Conservation (phyloP, 53 echinoderm and acorn worm genomes). For the Echinometra lucunter region DNA sequence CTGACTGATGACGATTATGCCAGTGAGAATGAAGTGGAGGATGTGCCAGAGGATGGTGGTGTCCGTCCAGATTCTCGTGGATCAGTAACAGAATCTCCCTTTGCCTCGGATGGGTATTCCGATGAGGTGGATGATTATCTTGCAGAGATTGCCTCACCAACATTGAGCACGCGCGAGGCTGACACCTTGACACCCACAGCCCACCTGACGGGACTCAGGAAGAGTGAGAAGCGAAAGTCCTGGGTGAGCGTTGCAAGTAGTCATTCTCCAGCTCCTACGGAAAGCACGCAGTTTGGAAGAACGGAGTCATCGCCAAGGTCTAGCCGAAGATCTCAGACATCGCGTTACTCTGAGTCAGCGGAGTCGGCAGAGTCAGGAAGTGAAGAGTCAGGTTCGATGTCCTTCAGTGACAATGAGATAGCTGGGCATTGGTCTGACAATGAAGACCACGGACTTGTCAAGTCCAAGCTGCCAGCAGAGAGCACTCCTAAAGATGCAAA, state of each 20-base stretch:
- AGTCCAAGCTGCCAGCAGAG: conserved; percentile 48
- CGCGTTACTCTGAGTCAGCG: conserved; percentile 48
- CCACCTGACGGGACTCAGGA: conserved; percentile 69
- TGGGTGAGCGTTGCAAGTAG: conserved; percentile 66
- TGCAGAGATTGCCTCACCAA: conserved; percentile 84
- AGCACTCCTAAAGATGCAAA: conserved; percentile 52
- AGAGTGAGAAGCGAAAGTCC: conserved; percentile 54
- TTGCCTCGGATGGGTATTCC: conserved; percentile 69
- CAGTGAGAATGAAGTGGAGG: conserved; percentile 45
- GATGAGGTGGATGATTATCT: conserved; percentile 79
- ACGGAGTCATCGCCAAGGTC: conserved; percentile 63
- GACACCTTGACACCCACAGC: conserved; percentile 92
- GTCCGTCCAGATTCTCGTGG: background rate
- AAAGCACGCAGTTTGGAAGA: conserved; percentile 69
- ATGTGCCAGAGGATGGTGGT: background rate
- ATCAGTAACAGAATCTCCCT: conserved; percentile 39
- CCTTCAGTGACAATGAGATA: conserved; percentile 62
- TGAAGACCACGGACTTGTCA: conserved; percentile 55
- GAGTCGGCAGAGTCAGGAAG: conserved; percentile 70
- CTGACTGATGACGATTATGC: conserved; percentile 48
- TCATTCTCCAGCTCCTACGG: conserved; percentile 72
- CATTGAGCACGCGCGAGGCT: conserved; percentile 93
- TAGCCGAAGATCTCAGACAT: conserved; percentile 45
- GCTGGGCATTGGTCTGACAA: conserved; percentile 63
- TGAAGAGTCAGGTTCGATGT: conserved; percentile 54